A percentile compares a stretch with the other conserved stretches of the same genome.
Conservation (phyloP, 2,888 invertebrate genomes). For the Laothoe populi region DNA sequence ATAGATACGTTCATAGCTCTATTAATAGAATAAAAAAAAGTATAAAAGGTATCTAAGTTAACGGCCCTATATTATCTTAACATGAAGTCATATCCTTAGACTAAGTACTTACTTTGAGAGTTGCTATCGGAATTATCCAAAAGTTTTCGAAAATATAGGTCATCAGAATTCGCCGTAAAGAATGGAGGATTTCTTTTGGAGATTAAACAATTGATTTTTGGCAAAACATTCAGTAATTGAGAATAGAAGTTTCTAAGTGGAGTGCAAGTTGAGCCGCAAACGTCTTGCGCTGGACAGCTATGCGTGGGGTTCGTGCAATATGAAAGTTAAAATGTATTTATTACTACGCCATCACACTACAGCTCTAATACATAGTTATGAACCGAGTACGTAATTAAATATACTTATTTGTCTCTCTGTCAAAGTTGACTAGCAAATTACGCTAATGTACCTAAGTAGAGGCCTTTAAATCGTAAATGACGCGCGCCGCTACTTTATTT, state of each 20-base stretch:
- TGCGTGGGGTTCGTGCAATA: constrained; percentile 12
- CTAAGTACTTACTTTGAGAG: constrained; percentile 62
- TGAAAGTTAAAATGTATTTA: constrained; percentile 41
- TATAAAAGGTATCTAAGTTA: constrained; percentile 66
- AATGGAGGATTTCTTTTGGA: constrained; percentile 50
- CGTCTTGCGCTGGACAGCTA: constrained; percentile 33
- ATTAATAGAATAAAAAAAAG: constrained; percentile 40
- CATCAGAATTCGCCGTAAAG: constrained; percentile 62
- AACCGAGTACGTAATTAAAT: constrained; percentile 34
- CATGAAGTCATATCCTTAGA: constrained; percentile 56
- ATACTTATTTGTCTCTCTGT: constrained; percentile 46
- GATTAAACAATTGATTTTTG: constrained; percentile 55
- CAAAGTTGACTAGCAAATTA: constrained; percentile 9
- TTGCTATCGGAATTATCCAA: constrained; percentile 77
- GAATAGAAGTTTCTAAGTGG: not conserved
- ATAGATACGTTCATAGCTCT: not conserved
- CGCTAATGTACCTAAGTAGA: not conserved
- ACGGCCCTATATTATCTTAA: constrained; percentile 51
- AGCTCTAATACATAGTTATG: constrained; percentile 31
- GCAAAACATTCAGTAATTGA: constrained; percentile 42
- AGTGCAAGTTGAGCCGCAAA: not conserved
- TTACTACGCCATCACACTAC: constrained; percentile 54
- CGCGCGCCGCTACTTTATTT: not conserved
- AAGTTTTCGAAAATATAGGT: constrained; percentile 75
- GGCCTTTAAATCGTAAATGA: not conserved